Evolutionary conservation across 2,113 vertebrate genomes (phyloP).

Genomic region (Aramus guarauna): DNA sequence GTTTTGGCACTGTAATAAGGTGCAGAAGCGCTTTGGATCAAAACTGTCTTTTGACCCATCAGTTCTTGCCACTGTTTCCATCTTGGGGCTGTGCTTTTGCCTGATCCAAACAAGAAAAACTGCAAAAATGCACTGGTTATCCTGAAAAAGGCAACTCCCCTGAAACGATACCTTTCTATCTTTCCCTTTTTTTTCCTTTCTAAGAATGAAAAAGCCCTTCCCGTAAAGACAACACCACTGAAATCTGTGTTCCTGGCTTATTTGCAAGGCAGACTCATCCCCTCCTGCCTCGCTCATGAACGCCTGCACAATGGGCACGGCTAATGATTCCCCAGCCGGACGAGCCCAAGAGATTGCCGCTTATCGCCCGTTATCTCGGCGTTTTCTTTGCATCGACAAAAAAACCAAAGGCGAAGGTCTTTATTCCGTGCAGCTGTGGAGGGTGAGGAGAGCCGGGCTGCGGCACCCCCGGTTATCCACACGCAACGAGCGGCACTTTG

Average conservation of each 20-base stretch:
- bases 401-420: not conserved
- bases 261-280: not conserved
- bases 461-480: not conserved
- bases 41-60: not conserved
- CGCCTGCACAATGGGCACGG: not conserved
- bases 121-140: not conserved
- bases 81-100: not conserved
- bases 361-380: not conserved
- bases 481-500: accelerated
- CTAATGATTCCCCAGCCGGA: not conserved
- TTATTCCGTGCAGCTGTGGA: not conserved
- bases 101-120: not conserved
- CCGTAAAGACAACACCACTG: not conserved
- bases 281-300: not conserved
- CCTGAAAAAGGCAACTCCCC: not conserved
- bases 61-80: not conserved
- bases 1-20: not conserved
- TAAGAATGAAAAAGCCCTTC: not conserved
- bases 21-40: not conserved
- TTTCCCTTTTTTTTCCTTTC: not conserved
- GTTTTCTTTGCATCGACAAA: not conserved
- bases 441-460: not conserved
- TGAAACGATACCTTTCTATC: not conserved
- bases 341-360: not conserved
- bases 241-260: not conserved